A percentile compares a stretch with the other conserved stretches of the same genome.
Evolutionary conservation across 2,888 invertebrate species (phyloP).

Genomic region (Bursaphelenchus okinawaensis): DNA sequence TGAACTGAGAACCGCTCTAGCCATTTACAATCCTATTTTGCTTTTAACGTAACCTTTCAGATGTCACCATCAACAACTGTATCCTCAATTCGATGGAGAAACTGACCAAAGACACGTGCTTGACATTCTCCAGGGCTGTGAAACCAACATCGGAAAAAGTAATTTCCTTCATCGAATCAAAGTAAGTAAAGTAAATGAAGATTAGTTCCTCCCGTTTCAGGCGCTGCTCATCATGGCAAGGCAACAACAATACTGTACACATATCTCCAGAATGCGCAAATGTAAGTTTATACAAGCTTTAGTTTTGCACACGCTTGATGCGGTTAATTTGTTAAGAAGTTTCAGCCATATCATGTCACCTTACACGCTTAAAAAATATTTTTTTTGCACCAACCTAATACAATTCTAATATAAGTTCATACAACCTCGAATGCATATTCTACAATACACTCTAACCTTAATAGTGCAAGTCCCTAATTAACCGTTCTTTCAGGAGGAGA

Average conservation of each 20-base stretch:
- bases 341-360: too few species aligned
- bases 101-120: conserved; percentile 20
- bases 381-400: too few species aligned
- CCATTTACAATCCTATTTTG: not conserved
- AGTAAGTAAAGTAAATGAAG: conserved; percentile 4
- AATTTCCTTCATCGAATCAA: conserved; percentile 22
- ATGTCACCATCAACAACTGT: conserved; percentile 15
- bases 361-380: too few species aligned
- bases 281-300: conserved; percentile 19
- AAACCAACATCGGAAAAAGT: conserved; percentile 13
- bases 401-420: too few species aligned
- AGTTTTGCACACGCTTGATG: too few species aligned
- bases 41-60: not conserved
- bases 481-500: conserved; percentile 19
- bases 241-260: conserved; percentile 21
- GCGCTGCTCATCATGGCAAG: conserved; percentile 20
- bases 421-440: not conserved
- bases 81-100: conserved; percentile 15
- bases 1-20: not conserved
- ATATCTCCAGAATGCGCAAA: conserved; percentile 12
- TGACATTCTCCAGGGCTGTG: conserved; percentile 9
- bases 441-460: not conserved
- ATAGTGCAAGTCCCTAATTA: conserved; percentile 6
- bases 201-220: conserved; percentile 15
- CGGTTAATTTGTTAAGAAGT: not conserved